Evolutionary conservation across 2,888 invertebrate genomes (phyloP).

Genomic region (Apoderus coryli): DNA sequence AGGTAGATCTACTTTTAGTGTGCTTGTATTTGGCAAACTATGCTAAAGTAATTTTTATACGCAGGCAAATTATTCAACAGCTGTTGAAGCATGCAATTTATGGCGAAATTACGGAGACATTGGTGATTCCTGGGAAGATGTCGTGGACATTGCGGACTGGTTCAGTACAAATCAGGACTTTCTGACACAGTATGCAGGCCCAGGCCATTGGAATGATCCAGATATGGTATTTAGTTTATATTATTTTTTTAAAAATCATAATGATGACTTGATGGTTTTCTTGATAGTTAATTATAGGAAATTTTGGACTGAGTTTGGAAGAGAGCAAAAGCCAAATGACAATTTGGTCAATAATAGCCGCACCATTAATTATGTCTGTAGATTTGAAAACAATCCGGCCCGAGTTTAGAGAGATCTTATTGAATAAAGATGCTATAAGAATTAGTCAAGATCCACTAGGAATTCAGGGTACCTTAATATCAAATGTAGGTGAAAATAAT

Average conservation of each 20-base stretch:
- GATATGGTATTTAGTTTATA: no score
- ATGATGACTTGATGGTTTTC: no score
- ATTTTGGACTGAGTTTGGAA: constrained; percentile 42
- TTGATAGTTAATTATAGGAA: constrained; percentile 37
- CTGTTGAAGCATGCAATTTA: constrained; percentile 43
- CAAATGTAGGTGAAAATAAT: constrained; percentile 19
- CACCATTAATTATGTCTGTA: constrained; percentile 50
- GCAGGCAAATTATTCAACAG: constrained; percentile 36
- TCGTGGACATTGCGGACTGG: constrained; percentile 41
- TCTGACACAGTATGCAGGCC: constrained; percentile 40
- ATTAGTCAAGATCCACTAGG: constrained; percentile 50
- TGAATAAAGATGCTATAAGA: constrained; percentile 42
- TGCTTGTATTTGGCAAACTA: constrained; percentile 14
- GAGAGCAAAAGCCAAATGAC: constrained; percentile 54
- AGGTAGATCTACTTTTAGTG: constrained; percentile 26
- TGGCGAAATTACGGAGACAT: constrained; percentile 52
- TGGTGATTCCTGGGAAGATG: constrained; percentile 42
- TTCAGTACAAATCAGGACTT: constrained; percentile 43
- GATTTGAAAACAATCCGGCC: constrained; percentile 38
- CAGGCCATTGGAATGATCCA: constrained; percentile 54
- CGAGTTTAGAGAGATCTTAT: constrained; percentile 40
- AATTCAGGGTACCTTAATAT: constrained; percentile 35
- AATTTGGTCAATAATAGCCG: constrained; percentile 50
- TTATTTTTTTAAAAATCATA: not conserved
- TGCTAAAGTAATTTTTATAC: not conserved